phyloP scores from a whole-genome alignment of 2,888 invertebrate species.

The Dermolepida albohirtum region DNA sequence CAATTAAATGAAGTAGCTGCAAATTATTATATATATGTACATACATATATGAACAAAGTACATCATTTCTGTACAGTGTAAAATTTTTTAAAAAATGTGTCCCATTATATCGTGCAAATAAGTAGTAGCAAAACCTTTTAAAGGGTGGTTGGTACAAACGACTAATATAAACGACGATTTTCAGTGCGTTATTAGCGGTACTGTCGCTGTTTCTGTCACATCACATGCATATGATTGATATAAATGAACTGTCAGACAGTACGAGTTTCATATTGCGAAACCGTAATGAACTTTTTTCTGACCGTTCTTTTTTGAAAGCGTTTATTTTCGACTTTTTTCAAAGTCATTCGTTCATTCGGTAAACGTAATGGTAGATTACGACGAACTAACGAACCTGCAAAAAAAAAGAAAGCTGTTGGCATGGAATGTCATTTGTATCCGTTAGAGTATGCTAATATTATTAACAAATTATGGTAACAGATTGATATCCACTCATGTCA shows the following conservation, averaged over 20 bases:
- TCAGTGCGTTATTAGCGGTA: not conserved
- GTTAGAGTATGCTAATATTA: too few species aligned
- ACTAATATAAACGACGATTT: constrained; percentile 7
- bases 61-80: too few species aligned
- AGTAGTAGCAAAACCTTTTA: too few species aligned
- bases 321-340: constrained; percentile 30
- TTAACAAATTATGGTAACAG: too few species aligned
- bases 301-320: constrained; percentile 16
- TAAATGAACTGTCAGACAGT: constrained; percentile 31
- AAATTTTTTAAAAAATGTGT: too few species aligned
- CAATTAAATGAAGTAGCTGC: too few species aligned
- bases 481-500: too few species aligned
- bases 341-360: constrained; percentile 20
- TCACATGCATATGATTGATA: constrained; percentile 33
- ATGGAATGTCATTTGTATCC: constrained; percentile 1
- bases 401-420: constrained; percentile 14
- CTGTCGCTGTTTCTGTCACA: not conserved
- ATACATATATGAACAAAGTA: too few species aligned
- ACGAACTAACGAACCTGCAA: constrained; percentile 25
- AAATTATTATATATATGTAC: too few species aligned
- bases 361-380: constrained; percentile 28
- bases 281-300: constrained; percentile 26
- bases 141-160: too few species aligned
- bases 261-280: constrained; percentile 28
- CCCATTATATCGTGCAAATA: too few species aligned